These are phyloP conservation scores for Orcinus orca DNA, from an alignment of 2,113 vertebrate genomes.

Conservation along the genomic window DNA sequence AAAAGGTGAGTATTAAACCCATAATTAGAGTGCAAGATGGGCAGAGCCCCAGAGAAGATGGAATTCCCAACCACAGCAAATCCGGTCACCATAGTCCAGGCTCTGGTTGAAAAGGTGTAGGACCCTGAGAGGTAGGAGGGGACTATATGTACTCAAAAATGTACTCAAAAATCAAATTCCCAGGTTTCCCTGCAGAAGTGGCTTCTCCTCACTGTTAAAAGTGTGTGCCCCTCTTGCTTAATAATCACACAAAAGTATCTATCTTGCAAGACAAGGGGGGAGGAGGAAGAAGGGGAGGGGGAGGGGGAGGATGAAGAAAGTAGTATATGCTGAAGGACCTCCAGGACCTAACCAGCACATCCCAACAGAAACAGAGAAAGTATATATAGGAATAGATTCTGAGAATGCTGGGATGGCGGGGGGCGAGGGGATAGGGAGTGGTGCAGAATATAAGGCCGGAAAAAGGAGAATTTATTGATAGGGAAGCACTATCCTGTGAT, in stretches of 20 bases:
- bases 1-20: not conserved
- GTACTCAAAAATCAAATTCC: not conserved
- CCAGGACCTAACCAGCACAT: not conserved
- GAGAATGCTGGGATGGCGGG: not conserved
- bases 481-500: not conserved
- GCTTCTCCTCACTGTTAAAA: not conserved
- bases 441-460: not conserved
- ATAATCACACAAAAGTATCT: not conserved
- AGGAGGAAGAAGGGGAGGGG: not conserved
- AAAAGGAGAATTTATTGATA: not conserved
- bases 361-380: not conserved
- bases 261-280: not conserved
- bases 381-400: not conserved
- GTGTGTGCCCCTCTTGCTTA: not conserved
- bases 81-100: not conserved
- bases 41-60: not conserved
- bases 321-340: not conserved
- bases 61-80: not conserved
- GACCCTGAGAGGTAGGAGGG: not conserved
- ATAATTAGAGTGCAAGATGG: not conserved
- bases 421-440: not conserved
- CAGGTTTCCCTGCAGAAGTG: not conserved
- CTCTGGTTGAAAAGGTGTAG: not conserved
- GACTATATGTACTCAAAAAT: not conserved
- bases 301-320: not conserved